These are phyloP conservation scores for Oncorhynchus mykiss DNA, from an alignment of 2,113 vertebrate genomes.

Conservation along the genomic window DNA sequence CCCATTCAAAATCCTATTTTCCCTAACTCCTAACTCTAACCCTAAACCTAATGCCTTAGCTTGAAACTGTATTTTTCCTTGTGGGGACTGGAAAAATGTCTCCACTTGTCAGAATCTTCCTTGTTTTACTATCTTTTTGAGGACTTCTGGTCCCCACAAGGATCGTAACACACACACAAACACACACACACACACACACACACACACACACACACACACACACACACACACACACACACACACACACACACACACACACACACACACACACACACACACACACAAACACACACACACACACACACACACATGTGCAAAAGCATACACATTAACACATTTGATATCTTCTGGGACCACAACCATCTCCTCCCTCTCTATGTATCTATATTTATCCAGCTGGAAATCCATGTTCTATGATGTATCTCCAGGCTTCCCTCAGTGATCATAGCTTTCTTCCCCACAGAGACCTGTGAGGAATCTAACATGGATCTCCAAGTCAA, in stretches of 20 bases:
- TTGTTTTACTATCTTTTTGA: too few relatives aligned
- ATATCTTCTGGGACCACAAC: conserved; percentile 13
- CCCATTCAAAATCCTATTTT: too few relatives aligned
- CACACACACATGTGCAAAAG: conserved; percentile 12
- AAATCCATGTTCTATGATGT: conserved; percentile 16
- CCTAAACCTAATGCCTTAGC: too few relatives aligned
- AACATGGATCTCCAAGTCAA: neutral
- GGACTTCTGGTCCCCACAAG: too few relatives aligned
- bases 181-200: neutral
- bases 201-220: neutral
- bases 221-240: conserved; percentile 9
- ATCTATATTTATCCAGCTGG: conserved; percentile 11
- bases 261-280: neutral
- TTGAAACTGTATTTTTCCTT: too few relatives aligned
- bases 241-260: too few relatives aligned
- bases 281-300: neutral
- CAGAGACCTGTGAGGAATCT: neutral
- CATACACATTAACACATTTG: neutral
- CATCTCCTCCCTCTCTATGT: conserved; percentile 8
- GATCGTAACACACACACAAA: too few relatives aligned
- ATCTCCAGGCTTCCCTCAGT: neutral
- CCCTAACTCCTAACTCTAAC: too few relatives aligned
- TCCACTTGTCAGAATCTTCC: too few relatives aligned
- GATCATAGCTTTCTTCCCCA: conserved; percentile 10
- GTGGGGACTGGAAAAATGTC: too few relatives aligned